Evolutionary conservation across 2,113 vertebrate genomes (phyloP).

Genomic region (Eublepharis macularius): DNA sequence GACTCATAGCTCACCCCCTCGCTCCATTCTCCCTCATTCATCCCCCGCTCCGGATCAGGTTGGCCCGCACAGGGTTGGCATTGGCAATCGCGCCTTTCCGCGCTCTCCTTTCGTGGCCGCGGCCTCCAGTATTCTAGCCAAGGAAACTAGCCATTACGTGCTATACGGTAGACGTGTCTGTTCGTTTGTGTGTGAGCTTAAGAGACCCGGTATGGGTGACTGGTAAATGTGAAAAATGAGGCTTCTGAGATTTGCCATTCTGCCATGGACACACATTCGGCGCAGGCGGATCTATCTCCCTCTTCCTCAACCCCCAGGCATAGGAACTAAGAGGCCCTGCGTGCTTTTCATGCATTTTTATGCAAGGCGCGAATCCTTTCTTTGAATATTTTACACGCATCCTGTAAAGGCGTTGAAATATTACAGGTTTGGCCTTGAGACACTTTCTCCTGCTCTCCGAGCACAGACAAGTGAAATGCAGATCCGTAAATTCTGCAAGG

Average conservation of each 20-base stretch:
- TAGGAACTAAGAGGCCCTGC: background rate
- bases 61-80: too few relatives aligned
- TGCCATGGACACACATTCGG: background rate
- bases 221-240: too few relatives aligned
- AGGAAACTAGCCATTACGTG: too few relatives aligned
- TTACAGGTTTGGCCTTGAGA: background rate
- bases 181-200: background rate
- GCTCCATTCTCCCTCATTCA: too few relatives aligned
- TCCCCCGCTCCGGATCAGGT: too few relatives aligned
- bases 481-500: background rate
- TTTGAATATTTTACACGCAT: background rate
- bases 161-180: background rate
- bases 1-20: background rate
- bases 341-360: background rate
- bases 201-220: background rate
- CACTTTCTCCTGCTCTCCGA: too few relatives aligned
- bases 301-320: background rate
- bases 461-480: background rate
- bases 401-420: background rate
- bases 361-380: background rate
- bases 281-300: background rate
- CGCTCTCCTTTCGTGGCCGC: background rate
- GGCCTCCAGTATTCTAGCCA: background rate
- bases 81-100: background rate
- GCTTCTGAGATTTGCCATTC: background rate